Evolutionary conservation across 2,113 vertebrate species (phyloP).

Genomic region (Neotragus moschatus): DNA sequence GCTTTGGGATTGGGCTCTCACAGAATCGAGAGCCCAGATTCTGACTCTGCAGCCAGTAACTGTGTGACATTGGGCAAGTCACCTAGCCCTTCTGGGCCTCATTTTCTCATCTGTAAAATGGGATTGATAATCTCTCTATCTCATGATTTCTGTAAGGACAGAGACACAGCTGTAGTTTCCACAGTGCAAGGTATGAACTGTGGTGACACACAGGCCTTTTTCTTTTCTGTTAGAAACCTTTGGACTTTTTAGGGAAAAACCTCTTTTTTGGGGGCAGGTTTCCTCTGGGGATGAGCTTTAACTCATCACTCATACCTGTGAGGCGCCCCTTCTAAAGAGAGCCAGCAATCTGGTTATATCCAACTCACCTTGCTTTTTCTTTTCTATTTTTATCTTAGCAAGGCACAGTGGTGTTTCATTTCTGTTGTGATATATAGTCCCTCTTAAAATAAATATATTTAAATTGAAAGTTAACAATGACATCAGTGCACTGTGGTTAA

Average conservation of each 20-base stretch:
- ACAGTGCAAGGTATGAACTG: neutral
- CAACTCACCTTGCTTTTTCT: neutral
- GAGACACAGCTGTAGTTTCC: neutral
- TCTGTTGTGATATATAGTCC: neutral
- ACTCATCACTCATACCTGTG: neutral
- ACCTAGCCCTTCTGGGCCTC: neutral
- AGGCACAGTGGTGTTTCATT: neutral
- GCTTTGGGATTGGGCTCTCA: neutral
- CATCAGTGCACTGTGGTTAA: neutral
- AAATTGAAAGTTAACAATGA: neutral
- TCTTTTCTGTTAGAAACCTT: neutral
- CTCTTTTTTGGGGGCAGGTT: neutral
- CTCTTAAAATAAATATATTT: neutral
- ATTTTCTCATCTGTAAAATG: neutral
- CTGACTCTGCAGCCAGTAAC: neutral
- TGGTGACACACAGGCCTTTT: neutral
- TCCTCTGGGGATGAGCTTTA: neutral
- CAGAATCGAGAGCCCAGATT: neutral
- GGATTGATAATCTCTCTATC: neutral
- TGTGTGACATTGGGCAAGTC: neutral
- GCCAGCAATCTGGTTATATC: neutral
- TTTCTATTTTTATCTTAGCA: slow-evolving; percentile 1
- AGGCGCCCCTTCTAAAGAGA: neutral
- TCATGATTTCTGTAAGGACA: neutral
- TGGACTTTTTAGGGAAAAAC: neutral